Conservation (phyloP, 1,140 invertebrate species). For the Himalopsyche phryganea region DNA sequence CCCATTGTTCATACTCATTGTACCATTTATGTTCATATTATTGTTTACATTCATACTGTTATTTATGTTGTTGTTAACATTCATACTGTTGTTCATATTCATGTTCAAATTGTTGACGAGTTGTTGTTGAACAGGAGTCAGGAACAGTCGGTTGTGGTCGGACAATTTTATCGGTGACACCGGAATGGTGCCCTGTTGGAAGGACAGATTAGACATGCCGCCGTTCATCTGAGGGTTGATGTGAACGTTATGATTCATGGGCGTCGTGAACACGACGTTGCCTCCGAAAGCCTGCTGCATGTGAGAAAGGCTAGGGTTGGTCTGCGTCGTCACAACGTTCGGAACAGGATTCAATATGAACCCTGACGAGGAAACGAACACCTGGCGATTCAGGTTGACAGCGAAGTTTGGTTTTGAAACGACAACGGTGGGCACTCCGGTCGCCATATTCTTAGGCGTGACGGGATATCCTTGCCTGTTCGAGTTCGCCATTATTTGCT, state of each 20-base stretch:
- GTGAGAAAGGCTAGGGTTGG: conserved; percentile 18
- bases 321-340: conserved; percentile 42
- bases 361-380: conserved; percentile 48
- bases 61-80: too few species aligned
- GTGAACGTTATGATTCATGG: conserved; percentile 24
- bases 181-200: conserved; percentile 21
- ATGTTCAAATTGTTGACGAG: neutral
- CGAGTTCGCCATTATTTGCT: conserved; percentile 20
- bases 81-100: too few species aligned
- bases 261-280: conserved; percentile 27
- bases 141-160: conserved; percentile 21
- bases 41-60: too few species aligned
- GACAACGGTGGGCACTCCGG: conserved; percentile 23
- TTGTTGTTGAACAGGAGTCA: conserved; percentile 19
- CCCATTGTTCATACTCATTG: too few species aligned
- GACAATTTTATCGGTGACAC: conserved; percentile 26
- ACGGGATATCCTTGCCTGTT: conserved; percentile 26
- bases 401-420: conserved; percentile 45
- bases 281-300: conserved; percentile 23
- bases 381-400: conserved; percentile 47
- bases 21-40: too few species aligned
- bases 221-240: conserved; percentile 20
- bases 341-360: conserved; percentile 52
- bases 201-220: conserved; percentile 18
- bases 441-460: conserved; percentile 24